Evolutionary conservation across 2,797 vertebrate genomes (phyloP), one percentile per base, ranked within the genome.

Genomic region (Catostomus latipinnis): DNA sequence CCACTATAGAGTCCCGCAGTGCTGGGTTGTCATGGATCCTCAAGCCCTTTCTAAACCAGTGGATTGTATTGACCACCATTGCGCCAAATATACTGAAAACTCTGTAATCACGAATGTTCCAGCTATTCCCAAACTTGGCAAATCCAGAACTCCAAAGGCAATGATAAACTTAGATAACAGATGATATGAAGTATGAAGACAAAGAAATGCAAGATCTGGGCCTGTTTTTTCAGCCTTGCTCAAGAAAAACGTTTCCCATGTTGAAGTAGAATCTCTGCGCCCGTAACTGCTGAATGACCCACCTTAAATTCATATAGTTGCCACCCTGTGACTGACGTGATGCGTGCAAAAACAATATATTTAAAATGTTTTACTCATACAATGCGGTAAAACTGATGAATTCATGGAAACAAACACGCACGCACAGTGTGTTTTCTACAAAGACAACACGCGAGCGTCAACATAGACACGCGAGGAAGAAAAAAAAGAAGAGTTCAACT

Each of bases 11-110:
- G 50, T 95, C 94, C 84, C 88, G 88, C 74, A 96, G 89, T 14
- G 95, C 93, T 52, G 95, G 95, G 89, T 96, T 96, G 88, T 96
- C 95, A 85, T 96, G 95, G 68, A 96, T 93, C 82, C 95, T 90
- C 71, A 96, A 92, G 57, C 95, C 95, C 89, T 96, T 96, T 80
- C 95, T 92, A 89, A 96, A 96, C 95, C 95, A 96, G 86, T 96
- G 95, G 56, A 96, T 92, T 13, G 95, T 93, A 86, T 96, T 95
- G 80, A 94, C 92, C 84, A 93, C 94, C 95, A 96, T 95, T 8
- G 6, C 50, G 78, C 56, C 73, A 54, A 61, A 22, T 16, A 12
- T 67, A 60, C 52, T 9, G 57, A 8, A 7, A 62, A 11, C 22
- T 34, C 6, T 50, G 46, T 68, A 9, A 58, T 12, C 48, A 16